Conservation (phyloP, 2,888 invertebrate genomes). For the Trichogramma evanescens region DNA sequence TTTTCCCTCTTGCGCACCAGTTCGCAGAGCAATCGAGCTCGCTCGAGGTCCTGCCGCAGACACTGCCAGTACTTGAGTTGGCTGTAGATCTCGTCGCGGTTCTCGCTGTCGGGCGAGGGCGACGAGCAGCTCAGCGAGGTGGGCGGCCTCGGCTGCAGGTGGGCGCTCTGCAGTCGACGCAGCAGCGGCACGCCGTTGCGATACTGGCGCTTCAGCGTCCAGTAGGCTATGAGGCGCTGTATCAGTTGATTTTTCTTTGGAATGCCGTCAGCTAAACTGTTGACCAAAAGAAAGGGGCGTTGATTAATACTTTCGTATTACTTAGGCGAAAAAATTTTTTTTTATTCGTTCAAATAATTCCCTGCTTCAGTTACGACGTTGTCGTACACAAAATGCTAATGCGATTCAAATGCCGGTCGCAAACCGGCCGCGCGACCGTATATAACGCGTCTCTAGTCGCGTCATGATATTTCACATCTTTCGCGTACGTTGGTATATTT, state of each 20-base stretch:
- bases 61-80: slow-evolving; percentile 92
- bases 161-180: slow-evolving; percentile 66
- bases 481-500: too few species aligned
- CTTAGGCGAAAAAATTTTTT: not conserved
- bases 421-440: too few species aligned
- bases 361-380: too few species aligned
- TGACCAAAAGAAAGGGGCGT: not conserved
- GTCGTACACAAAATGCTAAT: too few species aligned
- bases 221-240: slow-evolving; percentile 85
- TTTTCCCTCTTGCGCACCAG: slow-evolving; percentile 93
- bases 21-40: slow-evolving; percentile 85
- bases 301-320: not conserved
- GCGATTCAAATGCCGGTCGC: too few species aligned
- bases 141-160: slow-evolving; percentile 42
- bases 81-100: slow-evolving; percentile 64
- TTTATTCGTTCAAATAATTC: too few species aligned
- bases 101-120: slow-evolving; percentile 40
- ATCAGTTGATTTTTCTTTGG: slow-evolving; percentile 79
- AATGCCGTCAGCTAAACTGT: slow-evolving; percentile 45
- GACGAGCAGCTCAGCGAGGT: slow-evolving; percentile 36
- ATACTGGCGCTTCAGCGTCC: slow-evolving; percentile 92
- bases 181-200: slow-evolving; percentile 93
- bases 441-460: too few species aligned
- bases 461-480: too few species aligned
- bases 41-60: slow-evolving; percentile 86